Percentiles rank a stretch among this genome's conserved stretches.
Conservation (phyloP, 1,140 invertebrate species). For the Brachionus sp. region DNA sequence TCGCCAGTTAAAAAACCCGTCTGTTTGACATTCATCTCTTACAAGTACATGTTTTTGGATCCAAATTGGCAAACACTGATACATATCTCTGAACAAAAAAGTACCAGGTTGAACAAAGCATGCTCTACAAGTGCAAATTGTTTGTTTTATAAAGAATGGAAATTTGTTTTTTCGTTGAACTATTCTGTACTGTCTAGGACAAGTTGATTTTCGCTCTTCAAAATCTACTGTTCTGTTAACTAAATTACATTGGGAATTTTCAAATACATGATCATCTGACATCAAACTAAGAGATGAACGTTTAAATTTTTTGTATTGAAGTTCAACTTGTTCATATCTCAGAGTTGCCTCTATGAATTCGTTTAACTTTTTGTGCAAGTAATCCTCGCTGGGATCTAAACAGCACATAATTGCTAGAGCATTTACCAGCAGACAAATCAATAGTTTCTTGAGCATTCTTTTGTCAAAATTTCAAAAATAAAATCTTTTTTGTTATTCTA, state of each 20-base stretch:
- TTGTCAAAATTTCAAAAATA: background rate
- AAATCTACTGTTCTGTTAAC: background rate
- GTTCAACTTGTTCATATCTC: background rate
- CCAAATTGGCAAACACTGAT: conserved; percentile 1
- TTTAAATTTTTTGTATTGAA: background rate
- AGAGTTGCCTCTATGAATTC: background rate
- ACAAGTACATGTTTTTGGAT: background rate
- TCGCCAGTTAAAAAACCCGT: background rate
- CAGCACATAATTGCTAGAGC: background rate
- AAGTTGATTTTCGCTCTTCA: background rate
- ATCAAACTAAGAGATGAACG: background rate
- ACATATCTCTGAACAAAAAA: background rate
- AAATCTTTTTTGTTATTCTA: too few species aligned
- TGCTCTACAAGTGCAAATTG: background rate
- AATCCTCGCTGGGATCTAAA: background rate
- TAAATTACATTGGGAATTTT: background rate
- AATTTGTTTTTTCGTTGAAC: background rate
- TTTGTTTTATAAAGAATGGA: background rate
- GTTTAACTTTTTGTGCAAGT: background rate
- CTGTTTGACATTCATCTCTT: background rate
- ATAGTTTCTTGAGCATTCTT: background rate
- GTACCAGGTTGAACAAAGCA: background rate
- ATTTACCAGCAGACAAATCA: background rate
- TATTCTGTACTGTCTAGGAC: background rate
- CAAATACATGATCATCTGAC: background rate